Conservation (phyloP, 64 coral and sea anemone genomes). For the Acropora tenuis region DNA sequence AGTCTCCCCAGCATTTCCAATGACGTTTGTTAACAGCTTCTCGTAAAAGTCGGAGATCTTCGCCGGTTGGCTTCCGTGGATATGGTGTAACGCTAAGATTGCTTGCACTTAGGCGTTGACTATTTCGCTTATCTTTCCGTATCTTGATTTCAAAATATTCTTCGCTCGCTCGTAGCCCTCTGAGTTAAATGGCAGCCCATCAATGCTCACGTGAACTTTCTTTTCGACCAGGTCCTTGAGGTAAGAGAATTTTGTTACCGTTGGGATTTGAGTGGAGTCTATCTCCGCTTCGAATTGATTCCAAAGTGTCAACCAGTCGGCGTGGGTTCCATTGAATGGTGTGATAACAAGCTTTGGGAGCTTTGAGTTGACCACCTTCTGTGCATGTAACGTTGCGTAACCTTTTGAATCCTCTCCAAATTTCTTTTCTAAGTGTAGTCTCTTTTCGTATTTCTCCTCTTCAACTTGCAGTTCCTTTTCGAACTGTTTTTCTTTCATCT, state of each 20-base stretch:
- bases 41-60: background rate
- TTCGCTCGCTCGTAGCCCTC: slow-evolving; percentile 25
- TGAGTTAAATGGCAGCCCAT: background rate
- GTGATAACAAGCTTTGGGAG: slow-evolving; percentile 12
- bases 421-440: background rate
- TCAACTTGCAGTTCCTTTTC: background rate
- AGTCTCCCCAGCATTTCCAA: slow-evolving; percentile 32
- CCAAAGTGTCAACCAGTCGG: slow-evolving; percentile 60
- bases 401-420: background rate
- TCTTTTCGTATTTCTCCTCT: slow-evolving; percentile 8
- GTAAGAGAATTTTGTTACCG: slow-evolving; percentile 68
- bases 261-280: slow-evolving; percentile 43
- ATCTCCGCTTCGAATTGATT: slow-evolving; percentile 49
- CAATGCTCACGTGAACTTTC: slow-evolving; percentile 24
- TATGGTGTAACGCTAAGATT: background rate
- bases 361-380: background rate
- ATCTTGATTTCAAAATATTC: background rate
- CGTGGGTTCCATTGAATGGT: slow-evolving; percentile 51
- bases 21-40: background rate
- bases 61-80: background rate
- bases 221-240: slow-evolving; percentile 56
- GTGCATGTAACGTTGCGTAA: background rate
- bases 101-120: background rate
- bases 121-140: background rate
- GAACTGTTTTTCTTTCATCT: background rate